Conservation (phyloP, 2,797 vertebrate genomes). For the Sebastes goodei region DNA sequence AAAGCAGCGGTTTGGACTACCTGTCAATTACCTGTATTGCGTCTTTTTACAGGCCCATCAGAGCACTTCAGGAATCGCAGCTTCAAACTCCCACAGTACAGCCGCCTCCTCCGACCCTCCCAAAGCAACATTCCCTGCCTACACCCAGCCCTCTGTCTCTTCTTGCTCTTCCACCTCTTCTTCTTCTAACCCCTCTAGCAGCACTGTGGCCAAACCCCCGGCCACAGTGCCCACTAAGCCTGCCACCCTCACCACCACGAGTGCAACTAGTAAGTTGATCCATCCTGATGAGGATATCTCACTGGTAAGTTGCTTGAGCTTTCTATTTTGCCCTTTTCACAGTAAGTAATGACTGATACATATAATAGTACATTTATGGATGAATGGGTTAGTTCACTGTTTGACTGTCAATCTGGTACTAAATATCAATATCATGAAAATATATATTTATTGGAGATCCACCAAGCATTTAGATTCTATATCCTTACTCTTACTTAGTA, state of each 20-base stretch:
- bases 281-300: conserved; percentile 99
- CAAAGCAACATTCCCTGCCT: conserved; percentile 98
- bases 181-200: conserved; percentile 93
- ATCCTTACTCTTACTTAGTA: conserved; percentile 12
- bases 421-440: neutral
- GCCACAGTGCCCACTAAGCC: conserved; percentile 97
- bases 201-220: conserved; percentile 94
- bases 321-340: conserved; percentile 82
- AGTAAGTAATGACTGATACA: conserved; percentile 84
- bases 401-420: neutral
- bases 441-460: neutral
- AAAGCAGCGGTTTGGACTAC: neutral
- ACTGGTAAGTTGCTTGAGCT: conserved; percentile 93
- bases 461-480: neutral
- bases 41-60: conserved; percentile 88
- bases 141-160: conserved; percentile 94
- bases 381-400: neutral
- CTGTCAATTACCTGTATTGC: neutral
- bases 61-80: conserved; percentile 86
- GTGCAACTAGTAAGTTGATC: conserved; percentile 99
- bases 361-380: conserved; percentile 32
- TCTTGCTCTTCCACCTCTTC: conserved; percentile 89
- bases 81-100: conserved; percentile 89
- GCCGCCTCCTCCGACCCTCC: conserved; percentile 89
- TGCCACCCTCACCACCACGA: conserved; percentile 95